A percentile compares a stretch with the other conserved stretches of the same genome.
Conservation (phyloP, 2,888 invertebrate genomes). For the Polylopha cassiicola region DNA sequence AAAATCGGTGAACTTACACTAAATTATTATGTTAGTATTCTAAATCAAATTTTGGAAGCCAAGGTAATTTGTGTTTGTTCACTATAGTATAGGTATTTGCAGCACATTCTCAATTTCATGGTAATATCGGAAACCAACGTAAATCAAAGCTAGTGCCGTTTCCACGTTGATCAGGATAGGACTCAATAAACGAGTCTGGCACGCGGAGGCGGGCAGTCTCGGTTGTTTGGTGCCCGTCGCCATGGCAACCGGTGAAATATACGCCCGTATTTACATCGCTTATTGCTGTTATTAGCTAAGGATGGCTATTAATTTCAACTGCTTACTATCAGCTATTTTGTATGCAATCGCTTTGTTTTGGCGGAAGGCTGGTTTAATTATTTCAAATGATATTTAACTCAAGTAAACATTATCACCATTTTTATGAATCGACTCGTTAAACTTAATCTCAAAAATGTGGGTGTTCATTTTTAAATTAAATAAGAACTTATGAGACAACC, state of each 20-base stretch:
- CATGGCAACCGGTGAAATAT: conserved; percentile 68
- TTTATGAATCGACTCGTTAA: too few relatives aligned
- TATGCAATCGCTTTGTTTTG: conserved; percentile 37
- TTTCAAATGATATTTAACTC: conserved; percentile 7
- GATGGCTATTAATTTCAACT: conserved; percentile 60
- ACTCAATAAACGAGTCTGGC: conserved; percentile 16
- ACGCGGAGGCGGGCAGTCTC: conserved; percentile 9
- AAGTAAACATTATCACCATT: too few relatives aligned
- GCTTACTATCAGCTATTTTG: conserved; percentile 36
- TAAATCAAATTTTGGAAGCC: too few relatives aligned
- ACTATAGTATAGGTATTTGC: too few relatives aligned
- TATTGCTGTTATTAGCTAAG: conserved; percentile 64
- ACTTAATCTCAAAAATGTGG: too few relatives aligned
- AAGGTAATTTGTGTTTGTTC: too few relatives aligned
- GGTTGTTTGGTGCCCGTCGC: conserved; percentile 64
- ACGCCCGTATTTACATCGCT: conserved; percentile 58
- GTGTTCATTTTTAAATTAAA: too few relatives aligned
- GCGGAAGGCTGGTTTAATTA: conserved; percentile 26
- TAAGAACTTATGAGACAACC: too few relatives aligned
- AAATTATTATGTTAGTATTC: too few relatives aligned
- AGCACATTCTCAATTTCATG: too few relatives aligned
- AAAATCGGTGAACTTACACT: too few relatives aligned
- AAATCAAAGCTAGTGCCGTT: conserved; percentile 14
- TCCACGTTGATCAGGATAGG: conserved; percentile 19
- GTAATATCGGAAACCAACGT: too few relatives aligned